Base-by-base conservation (phyloP, 2,797 vertebrate genomes). In the Sebastes minor region DNA sequence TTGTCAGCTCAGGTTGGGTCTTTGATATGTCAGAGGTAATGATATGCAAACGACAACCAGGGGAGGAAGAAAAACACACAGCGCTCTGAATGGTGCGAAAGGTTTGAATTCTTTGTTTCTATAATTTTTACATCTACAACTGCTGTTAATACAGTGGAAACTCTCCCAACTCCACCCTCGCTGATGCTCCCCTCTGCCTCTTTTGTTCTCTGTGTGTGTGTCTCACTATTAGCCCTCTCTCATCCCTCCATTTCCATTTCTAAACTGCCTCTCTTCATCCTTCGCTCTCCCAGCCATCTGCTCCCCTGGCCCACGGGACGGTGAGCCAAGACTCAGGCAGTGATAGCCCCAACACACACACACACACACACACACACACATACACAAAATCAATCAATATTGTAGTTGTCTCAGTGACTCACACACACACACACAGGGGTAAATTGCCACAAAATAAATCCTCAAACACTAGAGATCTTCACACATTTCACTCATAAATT, bases 241-340 rank as follows among this genome's bases (percentile, higher is more conserved):
- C 93, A 94, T 93, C 90, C 90, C 90, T 89, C 86, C 89, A 94
- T 95, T 94, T 94, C 93, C 94, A 95, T 94, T 94, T 94, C 92
- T 92, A 90, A 94, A 94, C 92, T 93, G 92, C 92, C 90, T 94
- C 90, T 88, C 93, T 90, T 93, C 94, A 94, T 93, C 92, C 91
- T 88, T 93, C 84, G 30, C 91, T 93, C 92, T 92, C 88, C 88
- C 71, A 33, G 91, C 95, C 96, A 96, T 96, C 96, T 96, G 96
- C 95, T 96, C 93, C 94, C 94, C 91, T 86, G 87, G 94, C 95
- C 95, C 95, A 94, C 88, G 94, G 95, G 95, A 96, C 95, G 78
- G 86, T 80, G 78, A 91, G 91, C 92, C 91, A 87, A 93, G 86
- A 88, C 88, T 91, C 84, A 88, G 91, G 80, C 88, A 82, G 80